A percentile compares a stretch with the other conserved stretches of the same genome.
These are phyloP conservation scores for Chamaea fasciata DNA, from an alignment of 2,113 vertebrate genomes.

Conservation along the genomic window DNA sequence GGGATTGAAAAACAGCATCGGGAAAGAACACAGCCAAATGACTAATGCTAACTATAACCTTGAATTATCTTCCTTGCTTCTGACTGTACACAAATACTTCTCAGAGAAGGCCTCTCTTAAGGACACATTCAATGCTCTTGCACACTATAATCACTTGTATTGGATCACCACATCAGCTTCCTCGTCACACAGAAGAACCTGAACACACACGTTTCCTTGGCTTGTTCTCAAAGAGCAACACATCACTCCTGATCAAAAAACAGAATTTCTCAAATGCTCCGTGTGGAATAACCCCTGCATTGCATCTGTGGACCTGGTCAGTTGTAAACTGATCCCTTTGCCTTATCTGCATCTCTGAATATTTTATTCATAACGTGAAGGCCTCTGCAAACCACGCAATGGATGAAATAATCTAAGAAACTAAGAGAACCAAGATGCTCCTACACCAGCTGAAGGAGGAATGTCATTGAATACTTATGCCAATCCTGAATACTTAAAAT, in stretches of 20 bases:
- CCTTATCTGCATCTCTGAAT: not conserved
- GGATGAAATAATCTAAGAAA: not conserved
- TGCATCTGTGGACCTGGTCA: not conserved
- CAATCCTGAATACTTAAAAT: not conserved
- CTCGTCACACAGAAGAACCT: not conserved
- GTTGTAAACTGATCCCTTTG: not conserved
- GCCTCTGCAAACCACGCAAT: not conserved
- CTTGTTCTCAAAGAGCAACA: not conserved
- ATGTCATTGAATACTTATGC: not conserved
- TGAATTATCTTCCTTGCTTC: slow-evolving; percentile 5
- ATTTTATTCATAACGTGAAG: not conserved
- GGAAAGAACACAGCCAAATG: not conserved
- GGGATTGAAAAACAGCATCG: not conserved
- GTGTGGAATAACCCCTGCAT: not conserved
- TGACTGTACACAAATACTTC: not conserved
- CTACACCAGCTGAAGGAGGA: not conserved
- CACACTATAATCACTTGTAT: not conserved
- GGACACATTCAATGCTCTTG: not conserved
- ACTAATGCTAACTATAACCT: slow-evolving; percentile 8
- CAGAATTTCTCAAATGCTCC: not conserved
- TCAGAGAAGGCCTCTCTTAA: slow-evolving; percentile 20
- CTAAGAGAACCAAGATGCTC: not conserved
- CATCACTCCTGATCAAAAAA: not conserved
- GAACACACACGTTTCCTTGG: not conserved
- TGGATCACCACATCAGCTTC: not conserved